phyloP scores from a whole-genome alignment of 1,140 invertebrate species.

The Caenorhabditis briggsae region DNA sequence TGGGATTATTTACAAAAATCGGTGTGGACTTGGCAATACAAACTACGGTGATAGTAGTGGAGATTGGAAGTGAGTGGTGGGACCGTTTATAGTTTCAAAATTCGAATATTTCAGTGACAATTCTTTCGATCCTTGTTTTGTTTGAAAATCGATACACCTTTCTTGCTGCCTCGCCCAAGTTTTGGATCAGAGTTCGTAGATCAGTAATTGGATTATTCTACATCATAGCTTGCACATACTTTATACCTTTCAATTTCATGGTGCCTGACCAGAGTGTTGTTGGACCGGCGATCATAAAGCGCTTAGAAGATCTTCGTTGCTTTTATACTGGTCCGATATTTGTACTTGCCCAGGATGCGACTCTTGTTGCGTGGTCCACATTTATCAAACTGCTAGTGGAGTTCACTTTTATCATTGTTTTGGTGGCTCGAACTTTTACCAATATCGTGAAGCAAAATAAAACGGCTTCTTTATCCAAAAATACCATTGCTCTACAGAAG shows the following conservation, averaged over 20 bases:
- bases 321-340: slow-evolving; percentile 1
- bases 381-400: neutral
- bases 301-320: neutral
- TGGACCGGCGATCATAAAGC: neutral
- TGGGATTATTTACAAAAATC: neutral
- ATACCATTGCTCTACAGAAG: neutral
- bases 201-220: neutral
- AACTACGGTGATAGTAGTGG: neutral
- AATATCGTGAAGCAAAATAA: neutral
- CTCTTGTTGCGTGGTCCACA: neutral
- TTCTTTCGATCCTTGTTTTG: slow-evolving; percentile 1
- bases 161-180: neutral
- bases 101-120: neutral
- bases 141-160: slow-evolving; percentile 38
- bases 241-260: slow-evolving; percentile 15
- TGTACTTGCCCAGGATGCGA: neutral
- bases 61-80: slow-evolving; percentile 19
- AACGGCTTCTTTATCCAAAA: neutral
- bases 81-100: too few relatives aligned
- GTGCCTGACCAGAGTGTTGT: neutral
- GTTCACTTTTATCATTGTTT: neutral
- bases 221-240: slow-evolving; percentile 25
- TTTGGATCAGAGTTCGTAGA: slow-evolving; percentile 3
- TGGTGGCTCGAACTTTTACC: neutral
- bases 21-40: slow-evolving; percentile 1